Evolutionary conservation across 2,797 vertebrate genomes (phyloP), one percentile per base, ranked within the genome.

Genomic region (Lepidocolaptes lacrymiger): DNA sequence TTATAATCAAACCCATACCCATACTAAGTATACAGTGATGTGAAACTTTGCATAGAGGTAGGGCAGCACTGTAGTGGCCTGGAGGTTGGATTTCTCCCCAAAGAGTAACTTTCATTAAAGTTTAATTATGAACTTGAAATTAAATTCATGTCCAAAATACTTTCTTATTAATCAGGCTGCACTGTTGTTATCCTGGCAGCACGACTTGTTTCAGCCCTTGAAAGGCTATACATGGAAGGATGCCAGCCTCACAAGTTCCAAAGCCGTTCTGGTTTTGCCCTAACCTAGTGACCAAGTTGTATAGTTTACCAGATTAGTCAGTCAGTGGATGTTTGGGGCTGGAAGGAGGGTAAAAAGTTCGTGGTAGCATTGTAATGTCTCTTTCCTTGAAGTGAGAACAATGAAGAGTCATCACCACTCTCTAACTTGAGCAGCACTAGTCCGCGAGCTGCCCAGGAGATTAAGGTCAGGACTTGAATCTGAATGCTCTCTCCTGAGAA

Each of bases 251-350:
- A 8, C 49, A 32, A 61, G 73, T 69, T 86, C 52, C 87, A 62
- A 61, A 94, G 56, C 52, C 24, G 41, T 74, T 62, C 81, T 95
- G 36, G 63, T 89, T 95, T 93, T 77, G 82, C 88, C 54, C 36
- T 81, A 28, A 93, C 7, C 58, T 73, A 55, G 43, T 46, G 68
- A 74, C 82, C 27, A 21, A 34, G 32, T 77, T 77, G 19, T 63
- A 26, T 37, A 41, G 27, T 83, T 90, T 28, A 72, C 30, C 36
- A 32, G 34, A 54, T 81, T 51, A 69, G 59, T 85, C 51, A 66
- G 36, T 88, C 66, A 23, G 14, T 30, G 20, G n/a, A 32, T 69
- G 20, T 67, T 36, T 4, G 6, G 73, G 58, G 20, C 46, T 58
- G 32, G 30, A 72, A 81, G 28, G 5, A 51, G 4, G 12, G 30